These are phyloP conservation scores for Muscicapa striata DNA, from an alignment of 2,797 vertebrate species.

Conservation along the genomic window DNA sequence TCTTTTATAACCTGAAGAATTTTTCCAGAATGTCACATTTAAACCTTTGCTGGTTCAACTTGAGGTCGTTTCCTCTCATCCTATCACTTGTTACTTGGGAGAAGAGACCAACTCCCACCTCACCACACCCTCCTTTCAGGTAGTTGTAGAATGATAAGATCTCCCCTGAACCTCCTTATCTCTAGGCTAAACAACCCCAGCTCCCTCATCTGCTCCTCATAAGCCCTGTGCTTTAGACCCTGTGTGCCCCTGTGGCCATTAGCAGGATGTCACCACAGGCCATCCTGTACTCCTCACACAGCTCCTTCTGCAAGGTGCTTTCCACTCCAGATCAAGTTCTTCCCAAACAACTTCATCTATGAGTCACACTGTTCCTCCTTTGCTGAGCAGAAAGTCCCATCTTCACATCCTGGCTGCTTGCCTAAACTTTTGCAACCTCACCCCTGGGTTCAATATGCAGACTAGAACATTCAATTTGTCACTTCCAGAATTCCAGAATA, in stretches of 20 bases:
- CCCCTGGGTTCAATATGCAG: neutral
- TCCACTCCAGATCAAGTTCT: neutral
- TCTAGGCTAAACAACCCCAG: neutral
- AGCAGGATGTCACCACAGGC: neutral
- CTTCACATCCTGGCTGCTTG: neutral
- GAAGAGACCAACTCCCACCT: neutral
- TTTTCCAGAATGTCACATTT: neutral
- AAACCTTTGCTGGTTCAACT: fast-evolving
- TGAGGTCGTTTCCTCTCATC: neutral
- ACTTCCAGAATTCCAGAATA: neutral
- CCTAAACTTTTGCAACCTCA: neutral
- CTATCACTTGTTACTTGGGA: neutral
- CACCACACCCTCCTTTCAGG: neutral
- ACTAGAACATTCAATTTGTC: neutral
- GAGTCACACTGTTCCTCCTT: neutral
- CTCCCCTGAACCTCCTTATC: neutral
- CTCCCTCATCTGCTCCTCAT: neutral
- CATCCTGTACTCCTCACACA: neutral
- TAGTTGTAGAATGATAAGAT: neutral
- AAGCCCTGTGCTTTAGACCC: neutral
- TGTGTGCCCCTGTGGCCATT: neutral
- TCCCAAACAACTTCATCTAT: neutral
- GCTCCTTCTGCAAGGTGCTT: neutral
- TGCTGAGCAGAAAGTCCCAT: neutral
- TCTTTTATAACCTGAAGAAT: neutral